Percentiles rank a stretch among this genome's conserved stretches.
These are phyloP conservation scores for Chrysodeixis includens DNA, from an alignment of 2,888 invertebrate genomes.

Conservation along the genomic window DNA sequence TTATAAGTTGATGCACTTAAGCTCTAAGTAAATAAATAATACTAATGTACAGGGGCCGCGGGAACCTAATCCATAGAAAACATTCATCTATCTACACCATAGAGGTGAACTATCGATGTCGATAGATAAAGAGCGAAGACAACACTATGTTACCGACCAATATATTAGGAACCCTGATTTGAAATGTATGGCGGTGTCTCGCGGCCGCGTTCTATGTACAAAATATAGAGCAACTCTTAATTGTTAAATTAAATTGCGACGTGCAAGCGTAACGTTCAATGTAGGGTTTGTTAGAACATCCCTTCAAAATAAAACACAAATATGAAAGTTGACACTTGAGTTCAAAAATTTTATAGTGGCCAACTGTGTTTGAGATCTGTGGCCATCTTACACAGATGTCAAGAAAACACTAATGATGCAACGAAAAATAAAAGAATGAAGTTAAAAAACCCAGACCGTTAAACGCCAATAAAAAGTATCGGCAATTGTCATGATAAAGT, in stretches of 20 bases:
- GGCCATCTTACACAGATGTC: too few species aligned
- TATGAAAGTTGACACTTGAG: neutral
- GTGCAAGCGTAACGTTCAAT: conserved; percentile 28
- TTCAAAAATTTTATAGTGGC: too few species aligned
- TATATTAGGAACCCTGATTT: conserved; percentile 35
- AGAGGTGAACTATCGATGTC: neutral
- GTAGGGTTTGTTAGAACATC: neutral
- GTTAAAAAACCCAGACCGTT: too few species aligned
- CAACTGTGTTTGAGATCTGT: too few species aligned
- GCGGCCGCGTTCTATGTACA: conserved; percentile 64
- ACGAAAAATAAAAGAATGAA: too few species aligned
- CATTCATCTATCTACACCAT: conserved; percentile 7
- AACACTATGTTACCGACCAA: conserved; percentile 11
- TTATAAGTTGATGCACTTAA: conserved; percentile 82
- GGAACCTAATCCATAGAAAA: conserved; percentile 30
- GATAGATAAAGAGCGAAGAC: conserved; percentile 8
- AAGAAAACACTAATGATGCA: too few species aligned
- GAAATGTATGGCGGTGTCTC: conserved; percentile 34
- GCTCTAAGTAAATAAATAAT: conserved; percentile 88
- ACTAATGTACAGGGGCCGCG: conserved; percentile 82
- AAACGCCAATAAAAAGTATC: too few species aligned
- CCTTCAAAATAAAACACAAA: neutral
- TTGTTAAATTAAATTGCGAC: conserved; percentile 42
- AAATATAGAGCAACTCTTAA: conserved; percentile 64
- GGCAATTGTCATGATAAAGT: too few species aligned